A percentile compares a stretch with the other conserved stretches of the same genome.
Conservation (phyloP, 2,888 invertebrate genomes). For the Melanchra persicariae region DNA sequence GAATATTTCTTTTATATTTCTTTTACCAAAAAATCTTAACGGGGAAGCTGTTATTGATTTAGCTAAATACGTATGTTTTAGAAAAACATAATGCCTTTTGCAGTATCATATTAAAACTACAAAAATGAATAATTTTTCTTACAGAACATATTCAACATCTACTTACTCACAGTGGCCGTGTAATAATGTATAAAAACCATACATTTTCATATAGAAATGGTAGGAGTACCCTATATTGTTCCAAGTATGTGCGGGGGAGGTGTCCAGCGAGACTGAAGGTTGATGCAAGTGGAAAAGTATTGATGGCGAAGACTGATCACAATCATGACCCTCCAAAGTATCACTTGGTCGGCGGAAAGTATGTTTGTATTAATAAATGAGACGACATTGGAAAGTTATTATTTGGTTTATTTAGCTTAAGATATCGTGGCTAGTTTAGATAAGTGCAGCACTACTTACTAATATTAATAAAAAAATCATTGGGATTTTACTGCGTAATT, state of each 20-base stretch:
- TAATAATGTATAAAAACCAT: constrained; percentile 42
- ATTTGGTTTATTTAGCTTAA: too few relatives aligned
- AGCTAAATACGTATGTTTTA: too few relatives aligned
- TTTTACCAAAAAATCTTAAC: too few relatives aligned
- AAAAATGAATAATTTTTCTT: constrained; percentile 3
- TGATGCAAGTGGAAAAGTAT: constrained; percentile 25
- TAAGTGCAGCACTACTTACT: too few relatives aligned
- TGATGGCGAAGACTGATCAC: constrained; percentile 13
- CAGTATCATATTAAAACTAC: not conserved
- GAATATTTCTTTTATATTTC: too few relatives aligned
- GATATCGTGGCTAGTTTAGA: too few relatives aligned
- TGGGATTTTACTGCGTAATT: too few relatives aligned
- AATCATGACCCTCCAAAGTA: constrained; percentile 38
- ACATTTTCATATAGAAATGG: constrained; percentile 44
- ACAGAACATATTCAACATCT: constrained; percentile 41
- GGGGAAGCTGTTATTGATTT: not conserved
- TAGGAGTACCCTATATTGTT: constrained; percentile 31
- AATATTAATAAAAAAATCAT: too few relatives aligned
- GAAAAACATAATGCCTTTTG: not conserved
- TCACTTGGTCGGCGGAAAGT: not conserved
- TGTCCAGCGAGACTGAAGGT: constrained; percentile 43
- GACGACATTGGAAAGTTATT: not conserved
- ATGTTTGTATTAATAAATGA: constrained; percentile 26
- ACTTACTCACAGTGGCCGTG: constrained; percentile 34
- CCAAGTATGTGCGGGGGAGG: constrained; percentile 37